Evolutionary conservation across 1,140 invertebrate species (phyloP), one percentile per base, ranked within the genome.

Genomic region (Halictus rubicundus): DNA sequence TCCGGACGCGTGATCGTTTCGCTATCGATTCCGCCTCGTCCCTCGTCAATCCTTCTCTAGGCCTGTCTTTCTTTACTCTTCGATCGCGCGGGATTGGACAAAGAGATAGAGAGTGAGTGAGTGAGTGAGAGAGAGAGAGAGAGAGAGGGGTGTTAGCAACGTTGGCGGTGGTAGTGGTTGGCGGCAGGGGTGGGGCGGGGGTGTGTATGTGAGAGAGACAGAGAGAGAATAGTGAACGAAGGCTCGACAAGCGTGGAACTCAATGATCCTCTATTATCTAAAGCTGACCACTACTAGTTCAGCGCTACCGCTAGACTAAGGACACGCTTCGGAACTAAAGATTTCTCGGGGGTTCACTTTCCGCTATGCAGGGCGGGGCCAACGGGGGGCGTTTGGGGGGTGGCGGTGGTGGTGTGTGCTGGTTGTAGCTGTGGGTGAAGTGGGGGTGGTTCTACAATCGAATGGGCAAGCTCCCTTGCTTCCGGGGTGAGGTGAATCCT

Each of bases 181-280:
- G 9, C 7, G 54, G 54, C n/a, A 19, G 19, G 1, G 10, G 10
- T 7, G 21, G 10, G 65, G 12, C 4, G 5, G 23, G 32, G 8
- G n/a, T n/a, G n/a, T n/a, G 37, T 21, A 23, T 16, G n/a, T n/a
- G 3, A 10, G 59, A 32, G 25, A 16, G 21, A 25, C 6, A 25
- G 46, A 9, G 42, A 49, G 16, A 54, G 49, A 54, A 3, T 21
- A 54, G 19, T 12, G 74, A 77, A 60, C 27, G 60, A n/a, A 57
- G 21, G 25, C 60, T 71, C 60, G 69, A 64, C 57, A 39, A 78
- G 76, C 76, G 25, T 63, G 59, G 14, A 27, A 64, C 42, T 70
- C n/a, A 39, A 78, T 78, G 76, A 72, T 69, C 60, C 42, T 78
- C 76, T 78, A 78, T 84, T 63, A 81, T 84, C 82, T 84, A 84